phyloP scores from a whole-genome alignment of 2,888 invertebrate genomes.

The Agrotis puta region DNA sequence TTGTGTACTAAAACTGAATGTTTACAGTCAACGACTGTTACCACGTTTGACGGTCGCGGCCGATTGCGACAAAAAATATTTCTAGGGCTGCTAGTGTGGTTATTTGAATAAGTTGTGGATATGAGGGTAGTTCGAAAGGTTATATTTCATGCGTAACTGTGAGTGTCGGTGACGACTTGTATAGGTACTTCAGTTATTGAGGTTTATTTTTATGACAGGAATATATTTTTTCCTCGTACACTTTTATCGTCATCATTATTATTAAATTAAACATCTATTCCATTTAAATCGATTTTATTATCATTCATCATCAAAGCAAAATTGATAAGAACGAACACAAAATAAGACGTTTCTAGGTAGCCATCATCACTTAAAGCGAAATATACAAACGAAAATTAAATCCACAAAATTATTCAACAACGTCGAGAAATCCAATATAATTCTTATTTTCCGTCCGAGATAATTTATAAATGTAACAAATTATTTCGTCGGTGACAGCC shows the following conservation, averaged over 20 bases:
- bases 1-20: constrained; percentile 67
- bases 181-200: constrained; percentile 3
- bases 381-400: constrained; percentile 54
- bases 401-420: constrained; percentile 42
- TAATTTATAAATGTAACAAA: constrained; percentile 62
- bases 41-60: constrained; percentile 57
- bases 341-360: constrained; percentile 35
- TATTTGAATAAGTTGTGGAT: constrained; percentile 30
- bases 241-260: neutral
- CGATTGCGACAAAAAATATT: constrained; percentile 57
- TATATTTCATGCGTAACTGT: constrained; percentile 13
- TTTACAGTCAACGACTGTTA: constrained; percentile 64
- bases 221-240: constrained; percentile 14
- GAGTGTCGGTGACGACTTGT: neutral
- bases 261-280: neutral
- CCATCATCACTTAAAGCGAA: constrained; percentile 32
- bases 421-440: constrained; percentile 58
- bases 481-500: constrained; percentile 60
- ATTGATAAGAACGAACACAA: constrained; percentile 23
- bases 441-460: constrained; percentile 58
- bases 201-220: neutral
- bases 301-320: neutral
- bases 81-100: constrained; percentile 58
- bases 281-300: constrained; percentile 10
- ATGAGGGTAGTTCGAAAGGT: constrained; percentile 10